phyloP scores from a whole-genome alignment of 2,113 vertebrate species.

The Hoplias malabaricus region DNA sequence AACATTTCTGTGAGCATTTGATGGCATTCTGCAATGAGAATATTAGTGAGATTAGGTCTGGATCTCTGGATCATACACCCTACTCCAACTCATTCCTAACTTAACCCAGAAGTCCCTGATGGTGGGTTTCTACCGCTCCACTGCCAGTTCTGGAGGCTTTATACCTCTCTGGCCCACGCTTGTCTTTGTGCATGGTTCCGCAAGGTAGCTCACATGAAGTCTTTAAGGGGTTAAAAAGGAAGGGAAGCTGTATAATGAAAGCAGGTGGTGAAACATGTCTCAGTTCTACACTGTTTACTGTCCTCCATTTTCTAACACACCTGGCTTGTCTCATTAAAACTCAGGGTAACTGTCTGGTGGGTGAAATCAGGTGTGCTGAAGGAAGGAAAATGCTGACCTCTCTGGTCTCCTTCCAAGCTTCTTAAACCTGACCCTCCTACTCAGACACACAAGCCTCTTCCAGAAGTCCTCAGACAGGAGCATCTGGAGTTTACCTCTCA shows the following conservation, averaged over 20 bases:
- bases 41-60: too few species aligned
- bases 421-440: neutral
- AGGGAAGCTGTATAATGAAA: neutral
- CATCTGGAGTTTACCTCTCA: constrained; percentile 4
- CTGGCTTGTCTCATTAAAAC: neutral
- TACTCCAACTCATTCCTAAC: too few species aligned
- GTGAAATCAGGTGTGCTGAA: neutral
- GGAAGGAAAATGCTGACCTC: neutral
- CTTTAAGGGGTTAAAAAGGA: neutral
- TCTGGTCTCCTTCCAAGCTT: neutral
- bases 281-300: neutral
- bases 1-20: too few species aligned
- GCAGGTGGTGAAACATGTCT: neutral
- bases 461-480: neutral
- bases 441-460: neutral
- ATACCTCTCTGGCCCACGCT: too few species aligned
- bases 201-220: too few species aligned
- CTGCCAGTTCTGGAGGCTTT: too few species aligned
- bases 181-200: too few species aligned
- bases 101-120: too few species aligned
- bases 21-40: too few species aligned
- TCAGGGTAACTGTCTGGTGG: neutral
- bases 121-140: too few species aligned
- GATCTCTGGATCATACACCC: too few species aligned
- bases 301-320: neutral